Evolutionary conservation across 2,888 invertebrate species (phyloP), one percentile per base, ranked within the genome.

Genomic region (Pycnomerus fuliginosus): DNA sequence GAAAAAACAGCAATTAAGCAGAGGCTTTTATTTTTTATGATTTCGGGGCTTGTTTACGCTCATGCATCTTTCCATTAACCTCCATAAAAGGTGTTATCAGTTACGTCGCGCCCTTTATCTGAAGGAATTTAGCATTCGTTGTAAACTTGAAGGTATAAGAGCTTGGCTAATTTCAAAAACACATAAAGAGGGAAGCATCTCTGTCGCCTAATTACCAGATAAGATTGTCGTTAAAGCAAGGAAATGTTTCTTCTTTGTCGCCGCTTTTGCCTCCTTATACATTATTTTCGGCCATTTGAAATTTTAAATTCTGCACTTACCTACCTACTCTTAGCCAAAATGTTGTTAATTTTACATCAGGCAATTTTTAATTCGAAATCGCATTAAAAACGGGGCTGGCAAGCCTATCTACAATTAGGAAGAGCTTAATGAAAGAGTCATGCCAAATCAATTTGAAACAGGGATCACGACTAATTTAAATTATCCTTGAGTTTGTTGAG

Each of bases 131-230:
- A 48, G 36, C 31, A 38, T 44, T 42, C 43, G 45, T 53, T 52
- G 48, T 51, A 56, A 53, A 52, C 43, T 45, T 46, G 27, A 45
- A 52, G 44, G 42, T 48, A 52, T 50, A 58, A 54, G 51, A 53
- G 52, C 55, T 52, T 52, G 56, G 61, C 61, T 58, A 61, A 65
- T 66, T 66, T 62, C 56, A 61, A 54, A 61, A 62, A 62, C 59
- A 58, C 63, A 60, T 64, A 64, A 64, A 58, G 48, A 47, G 39
- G 46, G 51, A 50, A 57, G 56, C 57, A 31, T 43, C 50, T 48
- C 49, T 59, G 57, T 57, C 55, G 53, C 55, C 60, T 66, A 65
- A 66, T 66, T 65, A 62, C 63, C 51, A 60, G 63, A 64, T 66
- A 66, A 65, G 62, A 61, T 60, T 56, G 58, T 48, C 56, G 58